Base-by-base conservation (phyloP, 2,113 vertebrate genomes). In the Nettapus auritus region DNA sequence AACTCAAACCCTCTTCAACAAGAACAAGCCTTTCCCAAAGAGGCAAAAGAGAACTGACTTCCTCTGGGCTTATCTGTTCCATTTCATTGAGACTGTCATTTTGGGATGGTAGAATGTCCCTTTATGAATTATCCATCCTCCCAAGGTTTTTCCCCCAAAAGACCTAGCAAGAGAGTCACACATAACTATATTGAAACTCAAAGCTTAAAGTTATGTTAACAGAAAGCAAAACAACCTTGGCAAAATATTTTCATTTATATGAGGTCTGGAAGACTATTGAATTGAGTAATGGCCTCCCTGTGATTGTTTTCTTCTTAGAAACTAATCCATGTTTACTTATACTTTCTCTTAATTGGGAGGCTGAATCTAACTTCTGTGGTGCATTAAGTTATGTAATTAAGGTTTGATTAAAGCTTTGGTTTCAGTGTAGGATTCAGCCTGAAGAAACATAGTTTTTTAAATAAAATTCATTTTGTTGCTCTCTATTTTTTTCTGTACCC, bases 341-440 rank as follows among this genome's bases (percentile, higher is more conserved):
- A 31, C 40, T 90, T 94, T 88, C 38, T 93, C 44, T 94, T 93
- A 82, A 90, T 69, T 88, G 70, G 59, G 29, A 34, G 25, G 53
- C 44, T 74, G 75, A 85, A 86, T 91, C 89, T 94, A 91, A 70
- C 67, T 91, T 88, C 88, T 94, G 88, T 90, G 28, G 9, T 90
- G 55, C 85, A 88, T 96, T 91, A 92, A 82, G 74, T 79, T 69
- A 50, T n/a, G 50, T 83, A 94, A 95, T 96, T 97, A 91, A 86
- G 63, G 40, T 55, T n/a, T 91, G 71, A 90, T 96, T 95, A 91
- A 96, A 90, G 55, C 56, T 81, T 81, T 74, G 71, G 71, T 90
- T 91, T 91, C 75, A 80, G 63, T 95, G 88, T 83, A 91, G 86
- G 90, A 36, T 23, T 83, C 68, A 64, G 71, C 67, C 79, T 74